These are phyloP conservation scores for Beris morrisii DNA, from an alignment of 2,888 invertebrate species.

Conservation along the genomic window DNA sequence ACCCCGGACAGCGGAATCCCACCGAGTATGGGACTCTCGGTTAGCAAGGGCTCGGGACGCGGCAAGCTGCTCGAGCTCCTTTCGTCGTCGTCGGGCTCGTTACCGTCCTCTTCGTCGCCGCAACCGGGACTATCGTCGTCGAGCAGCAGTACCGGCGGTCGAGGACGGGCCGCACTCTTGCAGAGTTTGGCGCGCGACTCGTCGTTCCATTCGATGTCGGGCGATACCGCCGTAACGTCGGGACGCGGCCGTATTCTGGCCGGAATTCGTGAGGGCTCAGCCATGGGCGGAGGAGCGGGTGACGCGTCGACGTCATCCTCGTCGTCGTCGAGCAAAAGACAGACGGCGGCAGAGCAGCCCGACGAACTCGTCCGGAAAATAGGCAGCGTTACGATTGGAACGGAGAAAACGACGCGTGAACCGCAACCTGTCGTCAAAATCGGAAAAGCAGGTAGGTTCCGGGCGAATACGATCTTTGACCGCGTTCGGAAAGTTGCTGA, in stretches of 20 bases:
- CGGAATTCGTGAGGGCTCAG: background rate
- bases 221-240: background rate
- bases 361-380: no score
- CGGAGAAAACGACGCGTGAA: no score
- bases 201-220: no score
- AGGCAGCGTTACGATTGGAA: no score
- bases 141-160: conserved; percentile 14
- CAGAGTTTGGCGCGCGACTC: conserved; percentile 1
- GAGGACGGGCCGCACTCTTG: conserved; percentile 18
- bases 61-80: conserved; percentile 44
- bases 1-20: conserved; percentile 14
- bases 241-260: background rate
- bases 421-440: no score
- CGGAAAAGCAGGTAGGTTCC: no score
- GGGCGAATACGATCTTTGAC: no score
- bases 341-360: background rate
- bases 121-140: background rate
- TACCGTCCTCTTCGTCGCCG: background rate
- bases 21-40: background rate
- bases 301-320: background rate
- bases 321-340: background rate
- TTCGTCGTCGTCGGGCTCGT: conserved; percentile 37
- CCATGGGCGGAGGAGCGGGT: no score
- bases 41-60: conserved; percentile 40
- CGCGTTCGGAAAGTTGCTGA: no score